Percentiles rank a stretch among this genome's conserved stretches.
These are phyloP conservation scores for Takifugu bimaculatus DNA, from an alignment of 2,113 vertebrate species.

Conservation along the genomic window DNA sequence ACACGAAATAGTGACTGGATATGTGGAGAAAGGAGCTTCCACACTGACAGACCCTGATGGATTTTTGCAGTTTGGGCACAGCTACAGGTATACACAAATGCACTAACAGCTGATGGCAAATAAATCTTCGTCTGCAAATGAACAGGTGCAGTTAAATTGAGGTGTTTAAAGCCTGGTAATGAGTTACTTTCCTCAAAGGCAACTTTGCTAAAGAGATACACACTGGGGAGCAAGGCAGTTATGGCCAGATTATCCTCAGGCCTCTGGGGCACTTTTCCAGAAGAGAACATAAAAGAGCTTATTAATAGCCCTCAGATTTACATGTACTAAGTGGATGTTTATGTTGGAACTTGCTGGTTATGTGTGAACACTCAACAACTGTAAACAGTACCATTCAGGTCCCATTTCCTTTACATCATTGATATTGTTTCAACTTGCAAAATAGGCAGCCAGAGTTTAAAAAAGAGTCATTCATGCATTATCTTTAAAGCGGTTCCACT, in stretches of 20 bases:
- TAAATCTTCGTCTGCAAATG: constrained; percentile 45
- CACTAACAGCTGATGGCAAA: constrained; percentile 8
- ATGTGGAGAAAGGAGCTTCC: neutral
- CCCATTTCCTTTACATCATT: constrained; percentile 83
- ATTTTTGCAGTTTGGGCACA: constrained; percentile 31
- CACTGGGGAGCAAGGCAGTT: constrained; percentile 33
- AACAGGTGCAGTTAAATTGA: constrained; percentile 27
- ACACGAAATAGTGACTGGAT: constrained; percentile 36
- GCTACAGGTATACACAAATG: constrained; percentile 24
- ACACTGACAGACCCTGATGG: constrained; percentile 43
- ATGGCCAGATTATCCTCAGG: constrained; percentile 62
- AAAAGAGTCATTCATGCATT: constrained; percentile 75
- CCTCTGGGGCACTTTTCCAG: constrained; percentile 58
- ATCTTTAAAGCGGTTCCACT: constrained; percentile 77
- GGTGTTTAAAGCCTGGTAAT: constrained; percentile 47
- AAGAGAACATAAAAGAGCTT: constrained; percentile 77
- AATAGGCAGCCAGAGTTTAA: constrained; percentile 66
- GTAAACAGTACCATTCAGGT: constrained; percentile 81
- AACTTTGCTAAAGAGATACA: constrained; percentile 43
- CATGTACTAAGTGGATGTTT: constrained; percentile 80
- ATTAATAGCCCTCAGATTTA: constrained; percentile 81
- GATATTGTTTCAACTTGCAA: constrained; percentile 76
- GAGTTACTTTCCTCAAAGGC: constrained; percentile 46
- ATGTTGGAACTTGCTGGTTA: constrained; percentile 81
- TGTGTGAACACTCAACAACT: constrained; percentile 81